A percentile compares a stretch with the other conserved stretches of the same genome.
phyloP scores from a whole-genome alignment of 2,113 vertebrate genomes.

The Orientallactaga bullata region DNA sequence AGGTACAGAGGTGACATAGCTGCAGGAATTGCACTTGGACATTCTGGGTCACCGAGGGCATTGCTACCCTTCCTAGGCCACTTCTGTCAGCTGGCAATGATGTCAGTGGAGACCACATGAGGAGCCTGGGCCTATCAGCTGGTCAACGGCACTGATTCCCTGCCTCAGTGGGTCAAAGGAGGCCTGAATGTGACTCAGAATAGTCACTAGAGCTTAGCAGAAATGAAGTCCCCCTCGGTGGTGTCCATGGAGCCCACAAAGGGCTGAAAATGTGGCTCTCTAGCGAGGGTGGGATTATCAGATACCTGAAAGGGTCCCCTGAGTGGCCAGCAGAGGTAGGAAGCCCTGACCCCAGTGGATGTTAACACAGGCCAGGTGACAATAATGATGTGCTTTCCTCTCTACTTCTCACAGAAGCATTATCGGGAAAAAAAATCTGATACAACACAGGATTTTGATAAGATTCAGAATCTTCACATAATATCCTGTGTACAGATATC shows the following conservation, averaged over 20 bases:
- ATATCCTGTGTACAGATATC: not conserved
- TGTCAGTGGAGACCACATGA: not conserved
- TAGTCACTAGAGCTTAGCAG: not conserved
- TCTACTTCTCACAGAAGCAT: not conserved
- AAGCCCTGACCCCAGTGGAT: not conserved
- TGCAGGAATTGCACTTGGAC: not conserved
- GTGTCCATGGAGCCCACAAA: not conserved
- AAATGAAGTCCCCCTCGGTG: not conserved
- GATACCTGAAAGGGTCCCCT: not conserved
- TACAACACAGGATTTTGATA: not conserved
- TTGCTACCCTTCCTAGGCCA: not conserved
- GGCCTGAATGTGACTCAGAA: not conserved
- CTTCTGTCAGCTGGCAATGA: not conserved
- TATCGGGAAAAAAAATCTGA: not conserved
- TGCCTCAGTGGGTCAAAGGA: not conserved
- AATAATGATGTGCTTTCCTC: not conserved
- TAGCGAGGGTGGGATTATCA: not conserved
- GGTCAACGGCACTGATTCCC: too few relatives aligned
- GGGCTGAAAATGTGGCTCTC: not conserved
- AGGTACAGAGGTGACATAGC: not conserved
- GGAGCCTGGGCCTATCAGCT: not conserved
- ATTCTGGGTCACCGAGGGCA: fast-evolving
- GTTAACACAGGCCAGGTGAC: not conserved
- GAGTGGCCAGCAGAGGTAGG: not conserved
- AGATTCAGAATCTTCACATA: not conserved